Base-by-base conservation (phyloP, 2,113 vertebrate genomes). In the Urocolius indicus region DNA sequence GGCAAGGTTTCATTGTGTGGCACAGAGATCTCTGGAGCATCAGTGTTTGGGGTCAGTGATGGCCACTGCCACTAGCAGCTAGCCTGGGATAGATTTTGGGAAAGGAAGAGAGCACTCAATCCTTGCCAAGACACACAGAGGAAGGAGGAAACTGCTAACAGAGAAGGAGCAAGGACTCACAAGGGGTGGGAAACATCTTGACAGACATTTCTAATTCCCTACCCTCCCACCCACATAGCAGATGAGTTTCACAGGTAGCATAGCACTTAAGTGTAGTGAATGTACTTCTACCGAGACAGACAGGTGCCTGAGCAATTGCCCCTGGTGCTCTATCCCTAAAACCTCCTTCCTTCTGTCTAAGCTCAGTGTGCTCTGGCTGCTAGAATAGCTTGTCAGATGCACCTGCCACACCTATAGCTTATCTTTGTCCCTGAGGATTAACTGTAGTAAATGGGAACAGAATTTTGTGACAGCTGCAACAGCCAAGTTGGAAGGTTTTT, bases 191-290 rank as follows among this genome's bases (percentile, higher is more conserved):
- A 88, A 84, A n/a, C 1, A 0, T 13, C 36, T 52, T 5, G 2
- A 48, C 1, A 8, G 71, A 15, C 18, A 36, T n/a, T 68, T 65
- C 23, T 20, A 72, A 4, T 10, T 83, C 38, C 22, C 48, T 58
- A 29, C 10, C 17, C 48, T 63, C n/a, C 65, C 81, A 68, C 49
- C 58, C 13, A 46, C 43, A 11, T 8, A 5, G 21, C 2, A 36
- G 49, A 16, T 12, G 45, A 41, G 13, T 49, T 78, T 41, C 30
- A 45, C 11, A 7, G 16, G 32, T 57, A 54, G n/a, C 9, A 4
- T 2, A 13, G 19, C 2, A 1, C 22, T 54, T 20, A 54, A 78
- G 10, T 1, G 0, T 6, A 34, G 13, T 9, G 11, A 23, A 17
- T 0, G 0, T 49, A 10, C 8, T 71, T 11, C 38, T 78, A 3